phyloP scores from a whole-genome alignment of 2,888 invertebrate genomes.

The Rhabditoides inermis region DNA sequence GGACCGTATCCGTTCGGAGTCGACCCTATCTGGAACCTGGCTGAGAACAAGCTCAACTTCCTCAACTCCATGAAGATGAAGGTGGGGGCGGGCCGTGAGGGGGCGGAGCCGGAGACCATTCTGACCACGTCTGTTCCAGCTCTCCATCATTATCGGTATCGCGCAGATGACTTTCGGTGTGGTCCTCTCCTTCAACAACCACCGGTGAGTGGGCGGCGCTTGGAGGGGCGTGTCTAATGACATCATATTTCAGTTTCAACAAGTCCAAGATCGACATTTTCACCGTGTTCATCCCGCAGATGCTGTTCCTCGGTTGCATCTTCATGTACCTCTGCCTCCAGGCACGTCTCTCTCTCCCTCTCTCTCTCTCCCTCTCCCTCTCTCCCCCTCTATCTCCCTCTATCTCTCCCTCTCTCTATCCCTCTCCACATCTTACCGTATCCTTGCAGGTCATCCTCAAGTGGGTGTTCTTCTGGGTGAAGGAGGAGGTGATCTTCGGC shows the following conservation, averaged over 20 bases:
- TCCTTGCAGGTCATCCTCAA: slow-evolving; percentile 34
- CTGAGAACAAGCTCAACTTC: slow-evolving; percentile 51
- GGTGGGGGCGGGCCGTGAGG: too few species aligned
- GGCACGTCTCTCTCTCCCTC: slow-evolving; percentile 1
- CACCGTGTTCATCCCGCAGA: slow-evolving; percentile 88
- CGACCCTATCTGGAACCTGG: slow-evolving; percentile 55
- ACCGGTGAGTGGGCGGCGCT: slow-evolving; percentile 20
- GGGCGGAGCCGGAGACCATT: too few species aligned
- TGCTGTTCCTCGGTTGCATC: slow-evolving; percentile 77
- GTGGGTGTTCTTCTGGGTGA: slow-evolving; percentile 56
- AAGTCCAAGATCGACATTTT: slow-evolving; percentile 69
- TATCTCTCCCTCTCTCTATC: background rate
- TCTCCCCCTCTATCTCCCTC: background rate
- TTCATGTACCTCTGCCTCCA: slow-evolving; percentile 90
- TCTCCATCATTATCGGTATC: slow-evolving; percentile 49
- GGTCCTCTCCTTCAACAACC: slow-evolving; percentile 42
- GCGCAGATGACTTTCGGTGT: slow-evolving; percentile 52
- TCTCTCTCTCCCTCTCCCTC: background rate
- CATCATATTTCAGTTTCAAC: slow-evolving; percentile 54
- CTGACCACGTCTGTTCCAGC: too few species aligned
- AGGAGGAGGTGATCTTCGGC: slow-evolving; percentile 30
- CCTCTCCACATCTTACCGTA: background rate
- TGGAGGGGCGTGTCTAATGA: background rate
- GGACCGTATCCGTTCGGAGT: slow-evolving; percentile 56
- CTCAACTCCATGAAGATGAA: slow-evolving; percentile 53